Base-by-base conservation (phyloP, 2,797 vertebrate species). In the Synaphobranchus kaupii region DNA sequence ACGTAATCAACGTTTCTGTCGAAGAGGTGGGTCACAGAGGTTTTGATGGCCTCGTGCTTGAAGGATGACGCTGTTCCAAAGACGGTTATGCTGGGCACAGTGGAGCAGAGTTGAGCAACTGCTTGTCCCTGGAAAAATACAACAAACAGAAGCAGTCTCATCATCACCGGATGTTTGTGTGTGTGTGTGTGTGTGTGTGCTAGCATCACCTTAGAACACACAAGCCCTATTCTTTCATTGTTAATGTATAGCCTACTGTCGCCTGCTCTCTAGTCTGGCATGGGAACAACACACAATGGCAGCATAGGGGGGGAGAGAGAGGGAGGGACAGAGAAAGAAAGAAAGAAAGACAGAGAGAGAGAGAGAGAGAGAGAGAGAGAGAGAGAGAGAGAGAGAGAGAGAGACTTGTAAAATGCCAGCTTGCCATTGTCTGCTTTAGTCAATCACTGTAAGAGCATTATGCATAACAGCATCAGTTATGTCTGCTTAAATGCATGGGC, bases 41-140 rank as follows among this genome's bases (percentile, higher is more conserved):
- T 97, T 94, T 97, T 97, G 95, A 99, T 99, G 88, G 98, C 97
- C 89, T 97, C 96, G 3, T 99, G 99, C 95, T 99, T 99, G 95
- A 97, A 99, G 90, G 96, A 96, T 2, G 99, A 99, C 89, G 99
- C 98, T 28, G 97, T 97, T 89, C 99, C 99, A 91, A 99, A 99
- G 90, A 99, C 96, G 2, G 96, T 98, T 92, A 99, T 96, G 1
- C 96, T 96, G 89, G 98, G 97, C 73, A 99, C 88, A 0, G 98
- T 99, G 91, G 98, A 97, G 90, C 99, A 99, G 85, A 99, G 96
- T 94, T 99, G 99, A 94, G 98, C 97, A 90, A 99, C 97, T 86
- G 99, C 99, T 93, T 99, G 98, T 93, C 99, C 99, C 99, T 99
- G 95, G 86, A 96, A 95, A 3, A 48, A 34, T 68, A 89, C 86